Base-by-base conservation (phyloP, 2,797 vertebrate genomes). In the Thunnus albacares region DNA sequence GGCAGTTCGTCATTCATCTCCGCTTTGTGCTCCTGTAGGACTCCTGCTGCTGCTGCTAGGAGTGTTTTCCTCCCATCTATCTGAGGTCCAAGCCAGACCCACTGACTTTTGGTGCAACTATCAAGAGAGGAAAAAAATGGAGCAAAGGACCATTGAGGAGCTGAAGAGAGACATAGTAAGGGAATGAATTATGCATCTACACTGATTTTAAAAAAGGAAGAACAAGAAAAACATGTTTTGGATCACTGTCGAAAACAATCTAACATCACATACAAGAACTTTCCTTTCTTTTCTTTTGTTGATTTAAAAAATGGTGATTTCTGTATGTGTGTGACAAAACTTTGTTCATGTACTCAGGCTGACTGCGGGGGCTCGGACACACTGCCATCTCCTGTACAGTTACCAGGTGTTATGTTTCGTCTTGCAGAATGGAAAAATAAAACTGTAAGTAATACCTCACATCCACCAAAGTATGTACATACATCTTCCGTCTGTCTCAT, bases 11-110 rank as follows among this genome's bases (percentile, higher is more conserved):
- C 70, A 75, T 6, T 81, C 66, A 70, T 61, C 26, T 71, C 55
- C 3, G 0, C 49, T 76, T 43, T 91, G 62, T 65, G 70, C 26
- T 85, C 55, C 26, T 70, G 5, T 6, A 94, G 93, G 89, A 67
- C 20, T 91, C 67, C 75, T 93, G 72, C 88, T 94, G 83, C 83
- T 93, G 85, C 77, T 93, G 80, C 83, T 92, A 26, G 92, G 86
- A 76, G 69, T 82, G 47, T 80, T 91, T 73, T 86, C 61, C 66
- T 81, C 51, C 65, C 55, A 77, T 58, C 71, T 89, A 41, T 84
- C 69, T 73, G 22, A 75, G 3, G 79, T 85, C 71, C 86, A 84
- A 47, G 77, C 80, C 47, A 67, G 22, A 56, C 70, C 87, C 4
- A 13, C 6, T 17, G 63, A 88, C 84, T 92, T 94, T 67, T 89